A percentile compares a stretch with the other conserved stretches of the same genome.
Conservation (phyloP, 92 coral and sea anemone species). For the Epizoanthus scotinus region DNA sequence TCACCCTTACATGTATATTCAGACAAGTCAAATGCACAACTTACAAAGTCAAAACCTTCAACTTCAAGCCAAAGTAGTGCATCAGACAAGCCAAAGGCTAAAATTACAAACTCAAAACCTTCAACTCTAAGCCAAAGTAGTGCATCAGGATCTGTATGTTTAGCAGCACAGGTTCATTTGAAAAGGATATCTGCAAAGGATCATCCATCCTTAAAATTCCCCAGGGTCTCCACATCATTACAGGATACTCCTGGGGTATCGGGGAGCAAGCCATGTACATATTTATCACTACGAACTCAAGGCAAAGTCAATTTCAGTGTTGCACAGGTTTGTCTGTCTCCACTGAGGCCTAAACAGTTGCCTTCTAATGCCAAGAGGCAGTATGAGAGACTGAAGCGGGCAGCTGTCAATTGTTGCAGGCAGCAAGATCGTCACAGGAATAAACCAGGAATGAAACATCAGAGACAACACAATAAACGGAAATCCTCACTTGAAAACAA, state of each 20-base stretch:
- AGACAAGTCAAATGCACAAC: not conserved
- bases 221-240: not conserved
- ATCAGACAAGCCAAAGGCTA: not conserved
- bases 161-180: not conserved
- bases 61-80: not conserved
- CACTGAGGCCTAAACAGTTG: constrained; percentile 9
- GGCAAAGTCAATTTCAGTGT: not conserved
- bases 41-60: not conserved
- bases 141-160: not conserved
- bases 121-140: not conserved
- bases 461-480: no score
- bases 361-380: constrained; percentile 23
- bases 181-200: not conserved
- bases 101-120: not conserved
- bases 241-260: not conserved
- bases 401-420: not conserved
- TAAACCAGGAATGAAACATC: no score
- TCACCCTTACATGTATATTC: not conserved
- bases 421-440: no score
- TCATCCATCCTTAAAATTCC: not conserved
- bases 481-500: not conserved
- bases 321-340: constrained; percentile 13
- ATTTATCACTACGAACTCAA: not conserved
- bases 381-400: not conserved
- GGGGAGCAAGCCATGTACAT: not conserved